Evolutionary conservation across 2,113 vertebrate species (phyloP).

Genomic region (Poicephalus meyeri): DNA sequence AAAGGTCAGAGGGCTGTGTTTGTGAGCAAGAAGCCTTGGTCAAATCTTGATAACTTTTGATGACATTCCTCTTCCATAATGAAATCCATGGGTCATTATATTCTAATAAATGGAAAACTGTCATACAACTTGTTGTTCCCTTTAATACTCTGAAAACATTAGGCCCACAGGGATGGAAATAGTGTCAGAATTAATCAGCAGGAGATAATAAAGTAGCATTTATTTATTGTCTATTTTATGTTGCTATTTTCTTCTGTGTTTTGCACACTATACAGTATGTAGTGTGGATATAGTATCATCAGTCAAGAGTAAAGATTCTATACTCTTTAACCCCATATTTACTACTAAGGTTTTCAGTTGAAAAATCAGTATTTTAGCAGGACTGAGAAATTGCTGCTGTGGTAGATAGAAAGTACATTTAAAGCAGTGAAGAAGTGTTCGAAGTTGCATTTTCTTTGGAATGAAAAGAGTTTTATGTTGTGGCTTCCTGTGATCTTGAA

Average conservation of each 20-base stretch:
- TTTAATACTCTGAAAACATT: not conserved
- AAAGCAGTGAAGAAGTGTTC: not conserved
- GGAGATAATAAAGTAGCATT: not conserved
- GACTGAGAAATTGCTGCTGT: not conserved
- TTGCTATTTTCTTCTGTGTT: not conserved
- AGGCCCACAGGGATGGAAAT: not conserved
- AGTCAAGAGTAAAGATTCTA: not conserved
- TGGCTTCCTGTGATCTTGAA: not conserved
- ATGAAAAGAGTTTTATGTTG: not conserved
- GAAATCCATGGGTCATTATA: not conserved
- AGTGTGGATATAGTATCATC: not conserved
- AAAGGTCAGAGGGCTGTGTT: not conserved
- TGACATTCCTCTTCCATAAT: conserved; percentile 2
- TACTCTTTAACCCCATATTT: not conserved
- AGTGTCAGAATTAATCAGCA: not conserved
- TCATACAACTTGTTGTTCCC: not conserved
- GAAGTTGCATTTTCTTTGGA: not conserved
- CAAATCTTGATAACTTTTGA: not conserved
- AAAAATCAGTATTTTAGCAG: not conserved
- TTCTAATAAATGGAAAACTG: not conserved
- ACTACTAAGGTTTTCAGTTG: not conserved
- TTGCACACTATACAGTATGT: not conserved
- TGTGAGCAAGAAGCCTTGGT: not conserved
- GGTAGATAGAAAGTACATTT: not conserved
- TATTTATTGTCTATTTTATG: not conserved